Evolutionary conservation across 2,797 vertebrate species (phyloP).

Genomic region (Megalops cyprinoides): DNA sequence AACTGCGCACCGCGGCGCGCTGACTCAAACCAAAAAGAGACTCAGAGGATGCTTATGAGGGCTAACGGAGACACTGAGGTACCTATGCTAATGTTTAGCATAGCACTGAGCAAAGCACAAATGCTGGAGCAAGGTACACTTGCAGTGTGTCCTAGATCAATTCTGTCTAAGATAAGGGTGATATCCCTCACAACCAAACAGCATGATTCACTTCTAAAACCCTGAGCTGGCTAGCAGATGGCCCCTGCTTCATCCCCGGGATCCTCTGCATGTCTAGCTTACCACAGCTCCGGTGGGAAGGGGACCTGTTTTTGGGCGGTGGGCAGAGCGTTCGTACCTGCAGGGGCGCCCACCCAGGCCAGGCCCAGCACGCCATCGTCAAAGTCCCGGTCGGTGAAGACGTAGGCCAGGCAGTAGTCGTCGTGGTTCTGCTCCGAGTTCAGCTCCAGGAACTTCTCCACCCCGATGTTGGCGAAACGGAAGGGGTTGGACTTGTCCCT

Average conservation of each 20-base stretch:
- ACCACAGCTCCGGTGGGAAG: background rate
- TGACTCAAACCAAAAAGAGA: slow-evolving; percentile 24
- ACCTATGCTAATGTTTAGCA: slow-evolving; percentile 28
- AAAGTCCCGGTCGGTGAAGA: slow-evolving; percentile 97
- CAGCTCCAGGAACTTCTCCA: slow-evolving; percentile 96
- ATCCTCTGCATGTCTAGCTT: background rate
- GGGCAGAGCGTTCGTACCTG: slow-evolving; percentile 75
- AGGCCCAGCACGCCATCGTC: slow-evolving; percentile 95
- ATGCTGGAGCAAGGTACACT: background rate
- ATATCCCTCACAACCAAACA: background rate
- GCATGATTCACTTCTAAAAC: background rate
- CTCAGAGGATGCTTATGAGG: slow-evolving; percentile 25
- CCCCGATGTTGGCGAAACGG: slow-evolving; percentile 95
- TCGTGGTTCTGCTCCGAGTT: slow-evolving; percentile 98
- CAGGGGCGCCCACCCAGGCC: slow-evolving; percentile 97
- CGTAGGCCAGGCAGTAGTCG: slow-evolving; percentile 96
- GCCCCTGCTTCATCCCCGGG: no score
- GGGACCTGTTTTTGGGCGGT: background rate
- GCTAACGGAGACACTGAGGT: slow-evolving; percentile 36
- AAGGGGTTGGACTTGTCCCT: slow-evolving; percentile 91
- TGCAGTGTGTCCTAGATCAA: background rate
- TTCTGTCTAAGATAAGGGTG: background rate
- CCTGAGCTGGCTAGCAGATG: background rate
- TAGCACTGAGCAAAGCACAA: background rate
- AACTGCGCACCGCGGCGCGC: background rate